Base-by-base conservation (phyloP, 2,113 vertebrate species). In the Chamaetylas fuelleborni region DNA sequence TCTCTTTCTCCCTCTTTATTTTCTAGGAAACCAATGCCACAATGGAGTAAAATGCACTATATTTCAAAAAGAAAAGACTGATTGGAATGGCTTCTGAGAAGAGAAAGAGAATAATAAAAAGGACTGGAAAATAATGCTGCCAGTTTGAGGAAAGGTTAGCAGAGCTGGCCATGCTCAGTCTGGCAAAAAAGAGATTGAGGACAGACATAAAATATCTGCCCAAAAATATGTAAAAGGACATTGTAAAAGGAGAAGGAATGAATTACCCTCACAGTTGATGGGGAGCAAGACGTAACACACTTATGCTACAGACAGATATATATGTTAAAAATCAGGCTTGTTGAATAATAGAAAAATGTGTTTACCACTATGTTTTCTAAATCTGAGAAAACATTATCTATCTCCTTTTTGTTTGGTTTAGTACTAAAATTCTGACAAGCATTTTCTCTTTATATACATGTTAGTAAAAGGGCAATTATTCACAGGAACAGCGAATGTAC, bases 391-490 rank as follows among this genome's bases (percentile, higher is more conserved):
- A 23, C 23, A 73, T 77, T 92, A 74, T 90, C 93, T 87, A 69
- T 93, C 61, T 87, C 22, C 4, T 47, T 88, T 89, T 84, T 72
- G 45, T 91, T 89, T 95, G 57, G 73, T 56, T 91, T 50, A 67
- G 31, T 69, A 81, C 11, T 85, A 58, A 81, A 86, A 85, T 76
- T 76, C 25, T 81, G 73, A 92, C 70, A 92, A 73, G 38, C 45
- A 42, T 82, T 91, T 96, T 87, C 54, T 85, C 47, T 94, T 83
- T 91, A 72, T 89, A 79, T 77, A 70, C 29, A 20, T 47, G 53
- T 58, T 95, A 90, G 94, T 80, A 88, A 91, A 92, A 95, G 58
- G 11, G 5, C 33, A 76, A 90, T 91, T 97, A 93, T 73, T 94
- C 69, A 84, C 33, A 57, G 80, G 24, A 91, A 50, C 19, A 72